Percentiles rank a stretch among this genome's conserved stretches.
phyloP scores from a whole-genome alignment of 1,140 invertebrate genomes.

The Adelges cooleyi region DNA sequence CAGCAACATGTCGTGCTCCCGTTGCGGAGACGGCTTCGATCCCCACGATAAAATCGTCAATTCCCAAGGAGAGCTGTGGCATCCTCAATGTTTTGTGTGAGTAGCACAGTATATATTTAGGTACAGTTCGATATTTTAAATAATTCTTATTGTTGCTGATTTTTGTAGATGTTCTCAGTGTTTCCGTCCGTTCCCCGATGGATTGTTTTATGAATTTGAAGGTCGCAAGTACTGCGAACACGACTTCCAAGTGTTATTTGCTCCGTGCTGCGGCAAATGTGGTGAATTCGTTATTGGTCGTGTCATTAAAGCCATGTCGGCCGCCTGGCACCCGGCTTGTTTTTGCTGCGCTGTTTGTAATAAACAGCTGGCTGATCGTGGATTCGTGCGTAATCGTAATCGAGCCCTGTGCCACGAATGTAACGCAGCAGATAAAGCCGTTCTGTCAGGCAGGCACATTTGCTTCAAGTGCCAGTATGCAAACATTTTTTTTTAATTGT shows the following conservation, averaged over 20 bases:
- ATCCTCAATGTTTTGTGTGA: conserved; percentile 98
- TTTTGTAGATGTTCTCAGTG: conserved; percentile 88
- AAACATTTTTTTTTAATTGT: neutral
- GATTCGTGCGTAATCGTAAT: conserved; percentile 89
- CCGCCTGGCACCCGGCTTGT: conserved; percentile 95
- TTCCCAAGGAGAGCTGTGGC: conserved; percentile 96
- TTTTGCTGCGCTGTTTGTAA: conserved; percentile 92
- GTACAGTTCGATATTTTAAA: neutral
- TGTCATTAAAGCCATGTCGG: conserved; percentile 99
- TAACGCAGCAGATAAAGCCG: conserved; percentile 89
- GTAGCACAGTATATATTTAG: conserved; percentile 39
- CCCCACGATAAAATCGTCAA: conserved; percentile 97
- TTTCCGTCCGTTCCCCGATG: conserved; percentile 94
- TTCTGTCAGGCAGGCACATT: conserved; percentile 89
- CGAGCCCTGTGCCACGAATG: conserved; percentile 94
- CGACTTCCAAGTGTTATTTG: conserved; percentile 97
- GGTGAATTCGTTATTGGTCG: conserved; percentile 93
- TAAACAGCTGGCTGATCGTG: conserved; percentile 84
- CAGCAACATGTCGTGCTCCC: conserved; percentile 83
- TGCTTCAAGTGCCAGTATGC: conserved; percentile 96
- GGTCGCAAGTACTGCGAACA: conserved; percentile 98
- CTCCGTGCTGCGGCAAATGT: conserved; percentile 95
- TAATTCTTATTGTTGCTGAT: conserved; percentile 29
- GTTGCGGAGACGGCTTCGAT: conserved; percentile 88
- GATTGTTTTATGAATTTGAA: conserved; percentile 98